Percentiles rank a stretch among this genome's conserved stretches.
Conservation (phyloP, 2,113 vertebrate genomes). For the Muntiacus muntjak region DNA sequence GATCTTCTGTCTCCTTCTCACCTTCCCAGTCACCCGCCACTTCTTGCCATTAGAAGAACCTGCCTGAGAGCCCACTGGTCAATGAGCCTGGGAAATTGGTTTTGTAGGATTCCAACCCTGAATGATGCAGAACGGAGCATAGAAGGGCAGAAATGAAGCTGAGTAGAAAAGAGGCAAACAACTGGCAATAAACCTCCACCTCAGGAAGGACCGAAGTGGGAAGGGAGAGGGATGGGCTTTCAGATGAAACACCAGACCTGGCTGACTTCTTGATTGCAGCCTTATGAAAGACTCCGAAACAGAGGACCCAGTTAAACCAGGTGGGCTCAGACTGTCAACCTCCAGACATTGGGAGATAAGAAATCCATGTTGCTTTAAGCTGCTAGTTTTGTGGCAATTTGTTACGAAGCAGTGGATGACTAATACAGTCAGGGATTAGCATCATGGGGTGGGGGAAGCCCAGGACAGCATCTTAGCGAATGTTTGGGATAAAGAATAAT, state of each 20-base stretch:
- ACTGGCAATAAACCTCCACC: neutral
- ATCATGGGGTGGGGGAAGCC: neutral
- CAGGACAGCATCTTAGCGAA: neutral
- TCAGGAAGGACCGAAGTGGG: neutral
- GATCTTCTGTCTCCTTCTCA: neutral
- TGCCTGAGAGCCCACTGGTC: neutral
- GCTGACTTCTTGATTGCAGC: neutral
- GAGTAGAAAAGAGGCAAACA: neutral
- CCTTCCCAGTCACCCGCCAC: neutral
- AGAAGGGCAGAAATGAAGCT: neutral
- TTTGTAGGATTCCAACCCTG: neutral
- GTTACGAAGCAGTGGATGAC: neutral
- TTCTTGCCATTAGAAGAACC: neutral
- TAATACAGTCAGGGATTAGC: neutral
- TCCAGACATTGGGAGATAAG: neutral
- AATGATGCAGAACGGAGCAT: neutral
- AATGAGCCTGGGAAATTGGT: neutral
- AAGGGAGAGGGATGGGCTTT: neutral
- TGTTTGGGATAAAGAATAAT: neutral
- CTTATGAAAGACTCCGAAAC: neutral
- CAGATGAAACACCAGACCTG: neutral
- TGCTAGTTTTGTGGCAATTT: neutral
- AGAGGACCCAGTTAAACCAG: neutral
- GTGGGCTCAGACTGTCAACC: neutral
- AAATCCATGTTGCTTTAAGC: neutral